Base-by-base conservation (phyloP, 1,140 invertebrate genomes). In the Contarinia nasturtii region DNA sequence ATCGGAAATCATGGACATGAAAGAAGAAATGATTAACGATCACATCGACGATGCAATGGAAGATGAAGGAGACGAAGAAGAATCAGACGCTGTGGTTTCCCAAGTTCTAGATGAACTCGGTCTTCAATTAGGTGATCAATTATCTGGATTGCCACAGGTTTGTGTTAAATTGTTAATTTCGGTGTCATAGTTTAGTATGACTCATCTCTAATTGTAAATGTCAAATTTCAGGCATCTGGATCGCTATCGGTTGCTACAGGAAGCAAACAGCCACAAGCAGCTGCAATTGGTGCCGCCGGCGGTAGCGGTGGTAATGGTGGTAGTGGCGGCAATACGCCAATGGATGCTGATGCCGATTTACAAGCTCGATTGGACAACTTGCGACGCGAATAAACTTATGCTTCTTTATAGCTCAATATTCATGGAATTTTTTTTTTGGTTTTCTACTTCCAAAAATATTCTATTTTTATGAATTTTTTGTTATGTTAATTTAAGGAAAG, bases 1-100 rank as follows among this genome's bases (percentile, higher is more conserved):
- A 61, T 93, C 91, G 0, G 94, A 98, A 69, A 97, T 99, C 49
- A 99, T 99, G 95, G 95, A 98, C 63, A 98, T 99, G 94, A 99
- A 99, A 61, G 95, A 99, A 68, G 96, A 99, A 69, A 94, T 99
- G 75, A 98, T 99, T 82, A 95, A 93, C 66, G 96, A 99, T 68
- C 94, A 90, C 7, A 98, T 98, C 57, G 96, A 99, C 67, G 95
- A 98, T 70, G 95, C 94, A 2, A 93, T 98, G 81, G 95, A 91
- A 52, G 95, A 90, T 55, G 94, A 95, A 62, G 92, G 82, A 36
- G 95, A 99, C 63, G 95, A 98, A 66, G 93, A 97, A 62, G 95
- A 98, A 72, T 94, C 85, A 56, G 86, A 91, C 67, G 82, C 83
- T n/a, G 76, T 90, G 54, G 86, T 92, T 7, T 74, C 80, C 7